phyloP scores from a whole-genome alignment of 2,888 invertebrate species.

The Bellardia pandia region DNA sequence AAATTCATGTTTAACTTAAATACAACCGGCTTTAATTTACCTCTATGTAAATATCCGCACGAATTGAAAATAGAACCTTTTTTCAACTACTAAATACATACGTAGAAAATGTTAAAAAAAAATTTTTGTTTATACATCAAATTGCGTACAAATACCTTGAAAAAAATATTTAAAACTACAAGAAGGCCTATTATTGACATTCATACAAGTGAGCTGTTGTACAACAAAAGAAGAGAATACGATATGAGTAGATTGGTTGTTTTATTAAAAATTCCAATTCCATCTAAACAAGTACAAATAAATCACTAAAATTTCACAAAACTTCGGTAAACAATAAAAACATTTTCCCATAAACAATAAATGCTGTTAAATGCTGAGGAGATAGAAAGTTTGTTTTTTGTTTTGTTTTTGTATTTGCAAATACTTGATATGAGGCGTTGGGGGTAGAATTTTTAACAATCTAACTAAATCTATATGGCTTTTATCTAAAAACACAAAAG shows the following conservation, averaged over 20 bases:
- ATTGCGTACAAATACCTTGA: conserved; percentile 12
- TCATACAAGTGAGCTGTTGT: not conserved
- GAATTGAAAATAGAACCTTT: no score
- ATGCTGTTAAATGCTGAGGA: not conserved
- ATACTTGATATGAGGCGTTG: not conserved
- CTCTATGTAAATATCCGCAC: no score
- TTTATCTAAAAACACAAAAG: conserved; percentile 14
- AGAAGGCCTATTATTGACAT: conserved; percentile 7
- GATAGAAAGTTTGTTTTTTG: no score
- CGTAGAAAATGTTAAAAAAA: not conserved
- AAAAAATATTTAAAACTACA: conserved; percentile 32
- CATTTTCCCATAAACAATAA: not conserved
- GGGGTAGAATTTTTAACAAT: conserved; percentile 2
- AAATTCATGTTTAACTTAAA: not conserved
- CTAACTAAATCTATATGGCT: conserved; percentile 22
- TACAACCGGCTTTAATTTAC: no score
- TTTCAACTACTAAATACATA: not conserved
- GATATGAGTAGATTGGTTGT: not conserved
- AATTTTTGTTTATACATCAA: conserved; percentile 3
- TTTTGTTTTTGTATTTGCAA: no score
- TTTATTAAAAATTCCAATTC: conserved; percentile 43
- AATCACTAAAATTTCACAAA: conserved; percentile 21
- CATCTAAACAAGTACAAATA: conserved; percentile 46
- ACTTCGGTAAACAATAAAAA: conserved; percentile 32
- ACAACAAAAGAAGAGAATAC: no score